Conservation (phyloP, 2,888 invertebrate species). For the Lottia gigantea region DNA sequence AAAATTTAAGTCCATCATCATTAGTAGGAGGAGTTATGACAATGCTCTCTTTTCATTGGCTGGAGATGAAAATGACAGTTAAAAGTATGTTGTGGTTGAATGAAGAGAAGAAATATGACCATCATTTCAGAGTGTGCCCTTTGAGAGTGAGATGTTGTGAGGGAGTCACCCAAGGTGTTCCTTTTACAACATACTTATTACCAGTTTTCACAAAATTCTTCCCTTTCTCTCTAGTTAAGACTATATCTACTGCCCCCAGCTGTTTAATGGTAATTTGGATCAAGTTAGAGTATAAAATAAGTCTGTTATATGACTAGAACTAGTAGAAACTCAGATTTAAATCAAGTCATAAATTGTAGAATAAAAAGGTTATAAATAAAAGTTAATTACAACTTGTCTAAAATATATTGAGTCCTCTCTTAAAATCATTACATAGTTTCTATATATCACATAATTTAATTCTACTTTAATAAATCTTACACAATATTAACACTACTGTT, state of each 20-base stretch:
- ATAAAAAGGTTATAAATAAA: too few species aligned
- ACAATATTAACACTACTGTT: too few species aligned
- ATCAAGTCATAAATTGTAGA: too few species aligned
- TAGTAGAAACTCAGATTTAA: too few species aligned
- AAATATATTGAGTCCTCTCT: too few species aligned
- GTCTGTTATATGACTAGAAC: too few species aligned
- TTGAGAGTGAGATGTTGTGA: slow-evolving; percentile 1
- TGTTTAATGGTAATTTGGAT: not conserved
- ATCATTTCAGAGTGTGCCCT: not conserved
- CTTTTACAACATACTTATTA: slow-evolving; percentile 7
- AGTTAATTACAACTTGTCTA: too few species aligned
- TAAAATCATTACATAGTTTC: too few species aligned
- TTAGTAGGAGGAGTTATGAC: not conserved
- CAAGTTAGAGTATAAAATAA: too few species aligned
- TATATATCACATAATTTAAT: too few species aligned
- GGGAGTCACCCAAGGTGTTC: slow-evolving; percentile 11
- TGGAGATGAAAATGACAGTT: not conserved
- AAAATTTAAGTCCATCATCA: slow-evolving; percentile 7
- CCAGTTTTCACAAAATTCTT: not conserved
- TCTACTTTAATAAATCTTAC: too few species aligned
- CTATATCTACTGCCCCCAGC: slow-evolving; percentile 2
- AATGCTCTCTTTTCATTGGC: not conserved
- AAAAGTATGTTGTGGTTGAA: not conserved
- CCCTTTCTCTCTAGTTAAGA: not conserved
- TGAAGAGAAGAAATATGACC: not conserved